Conservation (phyloP, 2,113 vertebrate species). For the Turdus rufiventris region DNA sequence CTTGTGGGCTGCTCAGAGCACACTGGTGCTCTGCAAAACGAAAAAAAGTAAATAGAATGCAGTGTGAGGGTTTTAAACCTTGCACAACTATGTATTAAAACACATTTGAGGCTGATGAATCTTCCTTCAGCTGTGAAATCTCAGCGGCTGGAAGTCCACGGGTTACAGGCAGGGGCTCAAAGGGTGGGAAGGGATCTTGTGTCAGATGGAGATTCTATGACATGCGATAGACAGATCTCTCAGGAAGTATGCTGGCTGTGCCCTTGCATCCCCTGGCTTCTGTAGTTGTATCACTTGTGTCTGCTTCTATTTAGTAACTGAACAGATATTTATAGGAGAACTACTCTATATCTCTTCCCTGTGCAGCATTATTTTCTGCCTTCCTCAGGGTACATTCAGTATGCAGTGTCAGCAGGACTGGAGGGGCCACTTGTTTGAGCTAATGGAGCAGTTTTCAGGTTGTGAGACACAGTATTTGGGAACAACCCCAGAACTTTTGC, state of each 20-base stretch:
- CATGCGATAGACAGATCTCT: neutral
- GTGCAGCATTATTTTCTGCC: neutral
- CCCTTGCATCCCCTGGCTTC: neutral
- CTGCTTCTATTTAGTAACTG: neutral
- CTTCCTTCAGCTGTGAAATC: neutral
- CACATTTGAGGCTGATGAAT: neutral
- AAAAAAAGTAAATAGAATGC: too few species aligned
- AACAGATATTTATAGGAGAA: neutral
- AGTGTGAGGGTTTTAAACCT: neutral
- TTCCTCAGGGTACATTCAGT: neutral
- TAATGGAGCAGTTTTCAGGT: neutral
- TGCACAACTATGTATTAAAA: neutral
- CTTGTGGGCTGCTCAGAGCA: neutral
- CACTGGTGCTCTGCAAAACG: neutral
- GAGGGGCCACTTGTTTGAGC: neutral
- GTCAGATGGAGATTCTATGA: neutral
- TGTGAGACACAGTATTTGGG: neutral
- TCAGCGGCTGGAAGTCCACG: fast-evolving
- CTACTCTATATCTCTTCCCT: neutral
- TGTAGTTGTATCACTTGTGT: neutral
- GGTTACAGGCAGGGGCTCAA: neutral
- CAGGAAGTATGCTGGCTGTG: neutral
- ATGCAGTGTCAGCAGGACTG: neutral
- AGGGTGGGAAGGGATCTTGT: neutral
- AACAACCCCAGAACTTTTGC: neutral